These are phyloP conservation scores for Thryonomys swinderianus DNA, from an alignment of 2,113 vertebrate genomes.

Conservation along the genomic window DNA sequence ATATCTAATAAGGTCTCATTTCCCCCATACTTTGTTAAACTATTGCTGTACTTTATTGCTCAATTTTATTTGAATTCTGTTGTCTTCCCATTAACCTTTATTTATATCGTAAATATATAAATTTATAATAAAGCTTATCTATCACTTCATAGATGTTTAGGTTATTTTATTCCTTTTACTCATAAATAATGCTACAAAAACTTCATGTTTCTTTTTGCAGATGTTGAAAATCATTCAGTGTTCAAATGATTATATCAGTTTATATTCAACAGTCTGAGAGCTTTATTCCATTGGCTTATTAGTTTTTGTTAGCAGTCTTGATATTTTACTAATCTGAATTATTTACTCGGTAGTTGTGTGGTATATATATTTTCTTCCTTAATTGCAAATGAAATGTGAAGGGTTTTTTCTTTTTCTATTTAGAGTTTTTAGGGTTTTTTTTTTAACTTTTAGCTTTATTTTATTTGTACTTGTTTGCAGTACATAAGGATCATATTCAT, in stretches of 20 bases:
- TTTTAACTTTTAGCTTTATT: neutral
- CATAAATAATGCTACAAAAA: neutral
- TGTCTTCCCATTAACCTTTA: conserved; percentile 20
- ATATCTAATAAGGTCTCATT: conserved; percentile 24
- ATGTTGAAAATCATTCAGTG: conserved; percentile 22
- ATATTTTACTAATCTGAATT: neutral
- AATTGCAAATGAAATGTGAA: conserved; percentile 25
- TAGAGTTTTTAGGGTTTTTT: neutral
- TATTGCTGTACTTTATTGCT: conserved; percentile 19
- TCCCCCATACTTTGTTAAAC: neutral
- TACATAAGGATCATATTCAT: neutral
- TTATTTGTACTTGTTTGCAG: neutral
- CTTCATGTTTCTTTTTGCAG: conserved; percentile 5
- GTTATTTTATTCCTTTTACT: conserved; percentile 45
- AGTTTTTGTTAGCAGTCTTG: neutral
- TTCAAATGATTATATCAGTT: neutral
- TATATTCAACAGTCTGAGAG: neutral
- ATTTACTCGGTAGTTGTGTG: neutral
- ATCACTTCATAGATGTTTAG: conserved; percentile 6
- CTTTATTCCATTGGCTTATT: neutral
- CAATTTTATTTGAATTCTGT: conserved; percentile 26
- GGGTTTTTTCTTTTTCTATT: neutral
- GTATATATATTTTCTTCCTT: conserved; percentile 44
- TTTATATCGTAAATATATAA: neutral
- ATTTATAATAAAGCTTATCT: neutral